These are phyloP conservation scores for Hippolais icterina DNA, from an alignment of 2,113 vertebrate genomes.

Conservation along the genomic window DNA sequence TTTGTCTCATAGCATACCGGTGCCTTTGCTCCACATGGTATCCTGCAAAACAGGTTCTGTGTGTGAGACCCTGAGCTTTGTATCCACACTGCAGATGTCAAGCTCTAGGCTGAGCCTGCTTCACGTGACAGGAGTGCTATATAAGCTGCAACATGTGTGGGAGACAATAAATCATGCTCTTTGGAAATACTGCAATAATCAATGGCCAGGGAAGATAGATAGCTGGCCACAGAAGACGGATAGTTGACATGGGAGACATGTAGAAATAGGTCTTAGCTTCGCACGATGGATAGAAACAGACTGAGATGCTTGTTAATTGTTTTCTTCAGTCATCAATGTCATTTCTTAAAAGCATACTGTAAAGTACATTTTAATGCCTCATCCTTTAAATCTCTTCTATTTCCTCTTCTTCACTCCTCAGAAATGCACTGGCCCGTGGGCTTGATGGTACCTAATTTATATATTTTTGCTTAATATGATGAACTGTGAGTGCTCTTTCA, in stretches of 20 bases:
- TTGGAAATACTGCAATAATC: not conserved
- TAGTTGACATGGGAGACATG: not conserved
- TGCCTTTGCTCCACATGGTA: not conserved
- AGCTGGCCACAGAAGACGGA: not conserved
- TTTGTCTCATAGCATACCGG: not conserved
- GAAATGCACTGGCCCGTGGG: slow-evolving; percentile 32
- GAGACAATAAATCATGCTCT: not conserved
- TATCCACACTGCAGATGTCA: not conserved
- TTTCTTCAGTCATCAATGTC: not conserved
- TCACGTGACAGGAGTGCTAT: accelerated
- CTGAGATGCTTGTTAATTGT: not conserved
- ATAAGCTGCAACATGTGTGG: not conserved
- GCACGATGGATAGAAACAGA: not conserved
- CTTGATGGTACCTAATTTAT: slow-evolving; percentile 52
- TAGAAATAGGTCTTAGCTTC: not conserved
- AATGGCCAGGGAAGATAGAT: not conserved
- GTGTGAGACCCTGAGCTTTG: not conserved
- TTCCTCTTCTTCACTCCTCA: not conserved
- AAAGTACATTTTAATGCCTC: slow-evolving; percentile 25
- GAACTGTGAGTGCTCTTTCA: slow-evolving; percentile 49
- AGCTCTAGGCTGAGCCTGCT: not conserved
- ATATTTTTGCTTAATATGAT: slow-evolving; percentile 59
- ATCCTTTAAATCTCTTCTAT: not conserved
- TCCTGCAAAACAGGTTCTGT: not conserved
- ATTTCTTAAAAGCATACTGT: slow-evolving; percentile 16